Evolutionary conservation across 1,140 invertebrate species (phyloP).

Genomic region (Drosophila littoralis): DNA sequence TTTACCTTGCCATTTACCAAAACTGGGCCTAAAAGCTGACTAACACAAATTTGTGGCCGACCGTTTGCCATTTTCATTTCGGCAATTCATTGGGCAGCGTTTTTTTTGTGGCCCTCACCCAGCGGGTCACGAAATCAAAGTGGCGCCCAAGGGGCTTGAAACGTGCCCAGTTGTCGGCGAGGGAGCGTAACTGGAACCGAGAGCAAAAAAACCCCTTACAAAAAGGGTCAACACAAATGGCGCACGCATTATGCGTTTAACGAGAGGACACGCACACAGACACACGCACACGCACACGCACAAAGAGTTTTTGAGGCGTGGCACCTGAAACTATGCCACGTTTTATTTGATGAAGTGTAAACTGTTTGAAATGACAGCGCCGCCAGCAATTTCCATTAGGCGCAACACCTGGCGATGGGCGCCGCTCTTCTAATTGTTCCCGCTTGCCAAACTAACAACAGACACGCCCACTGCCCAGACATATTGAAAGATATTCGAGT

Average conservation of each 20-base stretch:
- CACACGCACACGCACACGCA: slow-evolving; percentile 8
- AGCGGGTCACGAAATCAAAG: slow-evolving; percentile 69
- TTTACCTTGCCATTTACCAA: slow-evolving; percentile 30
- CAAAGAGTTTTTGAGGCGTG: slow-evolving; percentile 20
- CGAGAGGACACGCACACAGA: slow-evolving; percentile 46
- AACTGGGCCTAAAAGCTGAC: slow-evolving; percentile 46
- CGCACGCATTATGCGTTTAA: slow-evolving; percentile 65
- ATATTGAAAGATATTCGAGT: neutral
- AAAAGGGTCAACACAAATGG: slow-evolving; percentile 63
- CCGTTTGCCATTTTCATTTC: slow-evolving; percentile 48
- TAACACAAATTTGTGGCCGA: slow-evolving; percentile 40
- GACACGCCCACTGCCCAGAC: neutral
- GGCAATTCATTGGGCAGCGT: slow-evolving; percentile 58
- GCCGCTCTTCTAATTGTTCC: slow-evolving; percentile 39
- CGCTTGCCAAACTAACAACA: slow-evolving; percentile 14
- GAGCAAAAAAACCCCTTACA: slow-evolving; percentile 10
- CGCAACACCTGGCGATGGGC: slow-evolving; percentile 20
- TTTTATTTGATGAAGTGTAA: slow-evolving; percentile 72
- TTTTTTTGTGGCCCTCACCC: slow-evolving; percentile 32
- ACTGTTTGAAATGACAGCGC: slow-evolving; percentile 45
- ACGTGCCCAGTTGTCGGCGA: slow-evolving; percentile 36
- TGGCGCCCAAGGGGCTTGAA: slow-evolving; percentile 45
- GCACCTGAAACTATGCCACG: slow-evolving; percentile 37
- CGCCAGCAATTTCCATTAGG: slow-evolving; percentile 30
- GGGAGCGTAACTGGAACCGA: slow-evolving; percentile 5